Conservation (phyloP, 2,113 vertebrate genomes). For the Cryptoleucopteryx plumbea region DNA sequence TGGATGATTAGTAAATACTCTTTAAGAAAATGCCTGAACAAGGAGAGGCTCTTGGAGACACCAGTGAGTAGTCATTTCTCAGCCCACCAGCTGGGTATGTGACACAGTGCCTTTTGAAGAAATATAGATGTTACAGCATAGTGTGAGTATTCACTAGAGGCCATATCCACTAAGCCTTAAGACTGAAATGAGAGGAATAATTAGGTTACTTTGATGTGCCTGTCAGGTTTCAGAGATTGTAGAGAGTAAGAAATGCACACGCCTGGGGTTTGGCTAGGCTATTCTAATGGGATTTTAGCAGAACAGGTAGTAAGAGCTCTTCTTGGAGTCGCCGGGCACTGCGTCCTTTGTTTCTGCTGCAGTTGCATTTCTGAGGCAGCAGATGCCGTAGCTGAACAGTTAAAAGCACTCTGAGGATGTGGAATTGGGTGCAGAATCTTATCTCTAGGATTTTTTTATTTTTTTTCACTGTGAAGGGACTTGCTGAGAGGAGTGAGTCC, state of each 20-base stretch:
- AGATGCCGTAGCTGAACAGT: slow-evolving; percentile 47
- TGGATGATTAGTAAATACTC: not conserved
- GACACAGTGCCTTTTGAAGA: not conserved
- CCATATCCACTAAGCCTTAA: not conserved
- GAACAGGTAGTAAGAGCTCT: not conserved
- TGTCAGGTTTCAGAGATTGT: not conserved
- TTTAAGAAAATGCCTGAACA: not conserved
- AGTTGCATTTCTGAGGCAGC: slow-evolving; percentile 22
- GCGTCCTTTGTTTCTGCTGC: not conserved
- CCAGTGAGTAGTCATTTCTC: not conserved
- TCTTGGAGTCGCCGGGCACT: fast-evolving
- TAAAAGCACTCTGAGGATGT: not conserved
- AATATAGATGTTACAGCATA: not conserved
- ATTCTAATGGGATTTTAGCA: not conserved
- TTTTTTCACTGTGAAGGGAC: not conserved
- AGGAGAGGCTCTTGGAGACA: not conserved
- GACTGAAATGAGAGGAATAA: not conserved
- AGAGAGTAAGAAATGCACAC: not conserved
- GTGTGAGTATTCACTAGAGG: not conserved
- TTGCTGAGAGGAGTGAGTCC: not conserved
- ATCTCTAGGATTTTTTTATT: not conserved
- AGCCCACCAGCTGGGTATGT: not conserved
- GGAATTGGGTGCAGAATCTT: not conserved
- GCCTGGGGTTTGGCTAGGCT: not conserved
- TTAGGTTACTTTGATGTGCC: not conserved